Evolutionary conservation across 2,113 vertebrate genomes (phyloP).

Genomic region (Otus sunia): DNA sequence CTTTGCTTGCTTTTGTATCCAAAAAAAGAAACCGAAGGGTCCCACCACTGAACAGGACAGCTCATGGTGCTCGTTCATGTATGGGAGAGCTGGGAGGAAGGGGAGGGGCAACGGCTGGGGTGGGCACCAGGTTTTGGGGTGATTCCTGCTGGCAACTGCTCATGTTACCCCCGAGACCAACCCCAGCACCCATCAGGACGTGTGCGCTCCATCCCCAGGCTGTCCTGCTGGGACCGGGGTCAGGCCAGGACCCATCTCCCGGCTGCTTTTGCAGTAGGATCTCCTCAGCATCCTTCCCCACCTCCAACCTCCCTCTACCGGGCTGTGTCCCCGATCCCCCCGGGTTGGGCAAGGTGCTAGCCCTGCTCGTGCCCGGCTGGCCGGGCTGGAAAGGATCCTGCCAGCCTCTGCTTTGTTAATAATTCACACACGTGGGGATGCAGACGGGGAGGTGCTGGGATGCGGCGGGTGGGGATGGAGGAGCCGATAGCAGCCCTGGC

Average conservation of each 20-base stretch:
- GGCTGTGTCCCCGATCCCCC: fast-evolving
- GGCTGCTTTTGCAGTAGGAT: neutral
- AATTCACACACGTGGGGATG: neutral
- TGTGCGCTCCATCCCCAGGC: neutral
- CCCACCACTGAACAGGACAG: neutral
- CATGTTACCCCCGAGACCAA: fast-evolving
- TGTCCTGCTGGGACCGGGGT: neutral
- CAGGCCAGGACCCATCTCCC: neutral
- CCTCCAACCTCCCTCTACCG: fast-evolving
- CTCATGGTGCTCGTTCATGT: fast-evolving
- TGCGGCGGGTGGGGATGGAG: neutral
- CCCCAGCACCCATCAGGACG: neutral
- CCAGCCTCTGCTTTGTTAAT: neutral
- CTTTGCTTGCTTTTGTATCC: neutral
- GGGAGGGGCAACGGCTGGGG: neutral
- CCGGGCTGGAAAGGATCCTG: neutral
- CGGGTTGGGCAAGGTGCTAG: neutral
- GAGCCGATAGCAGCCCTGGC: neutral
- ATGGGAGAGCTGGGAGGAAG: neutral
- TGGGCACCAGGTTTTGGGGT: neutral
- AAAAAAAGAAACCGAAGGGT: fast-evolving
- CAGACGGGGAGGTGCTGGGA: neutral
- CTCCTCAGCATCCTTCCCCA: neutral
- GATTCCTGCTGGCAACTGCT: neutral
- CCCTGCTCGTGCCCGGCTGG: fast-evolving